Conservation (phyloP, 2,888 invertebrate species). For the Napeogenes inachia region DNA sequence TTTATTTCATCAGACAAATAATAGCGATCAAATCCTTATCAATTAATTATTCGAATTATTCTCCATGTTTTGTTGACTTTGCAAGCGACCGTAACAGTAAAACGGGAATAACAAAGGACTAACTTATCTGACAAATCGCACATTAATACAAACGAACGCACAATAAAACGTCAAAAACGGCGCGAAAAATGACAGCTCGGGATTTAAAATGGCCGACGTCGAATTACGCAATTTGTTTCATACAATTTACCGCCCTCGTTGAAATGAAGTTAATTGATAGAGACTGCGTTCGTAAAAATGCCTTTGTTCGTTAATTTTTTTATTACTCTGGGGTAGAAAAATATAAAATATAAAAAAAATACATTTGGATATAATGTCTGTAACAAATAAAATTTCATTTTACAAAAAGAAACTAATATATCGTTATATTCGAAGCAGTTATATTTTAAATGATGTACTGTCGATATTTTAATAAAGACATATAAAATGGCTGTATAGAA, state of each 20-base stretch:
- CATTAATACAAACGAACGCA: conserved; percentile 35
- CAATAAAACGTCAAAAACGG: conserved; percentile 50
- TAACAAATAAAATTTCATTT: too few species aligned
- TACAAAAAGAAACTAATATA: too few species aligned
- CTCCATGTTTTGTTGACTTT: conserved; percentile 28
- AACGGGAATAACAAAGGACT: conserved; percentile 25
- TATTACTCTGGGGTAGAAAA: conserved; percentile 12
- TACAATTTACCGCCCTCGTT: conserved; percentile 43
- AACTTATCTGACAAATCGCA: conserved; percentile 30
- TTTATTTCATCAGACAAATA: conserved; percentile 30
- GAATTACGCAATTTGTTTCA: conserved; percentile 51
- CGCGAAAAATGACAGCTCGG: conserved; percentile 53
- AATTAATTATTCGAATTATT: conserved; percentile 20
- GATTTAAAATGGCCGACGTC: conserved; percentile 52
- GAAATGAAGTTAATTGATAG: conserved; percentile 46
- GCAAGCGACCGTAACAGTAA: conserved; percentile 24
- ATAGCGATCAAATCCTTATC: conserved; percentile 5
- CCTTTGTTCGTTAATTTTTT: conserved; percentile 21
- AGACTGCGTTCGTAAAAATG: conserved; percentile 26
- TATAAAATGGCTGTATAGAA: too few species aligned
- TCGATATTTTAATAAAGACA: background rate
- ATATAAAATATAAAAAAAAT: background rate
- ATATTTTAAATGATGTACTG: too few species aligned
- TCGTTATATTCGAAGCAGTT: too few species aligned
- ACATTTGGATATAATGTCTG: too few species aligned